Evolutionary conservation across 2,888 invertebrate species (phyloP), one percentile per base, ranked within the genome.

Genomic region (Cheilosia vernalis): DNA sequence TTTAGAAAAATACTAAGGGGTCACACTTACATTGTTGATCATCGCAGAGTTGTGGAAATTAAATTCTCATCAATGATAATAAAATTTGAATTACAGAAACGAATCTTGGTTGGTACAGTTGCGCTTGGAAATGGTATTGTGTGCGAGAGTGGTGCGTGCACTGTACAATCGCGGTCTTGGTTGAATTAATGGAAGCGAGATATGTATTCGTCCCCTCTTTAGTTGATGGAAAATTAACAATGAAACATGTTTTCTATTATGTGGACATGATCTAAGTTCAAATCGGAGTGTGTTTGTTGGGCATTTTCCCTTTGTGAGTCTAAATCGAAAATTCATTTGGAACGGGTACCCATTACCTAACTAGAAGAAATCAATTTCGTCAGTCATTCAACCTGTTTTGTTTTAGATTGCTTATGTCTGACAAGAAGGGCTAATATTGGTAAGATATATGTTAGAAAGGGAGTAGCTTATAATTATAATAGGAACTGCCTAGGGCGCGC

Each of bases 31-130:
- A 61, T 40, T 33, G 61, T 44, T 42, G 42, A 84, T 79, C 83
- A 69, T 74, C 79, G 27, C 27, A 69, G 83, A n/a, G 51, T 15
- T 79, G 79, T 40, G 69, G 53, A 56, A 60, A 84, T 84, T 76
- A 76, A 84, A 74, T 61, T 70, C 79, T 84, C 84, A 74, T 84
- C 74, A 74, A 79, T 84, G 73, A 74, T 64, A 55, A 73, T 78
- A 56, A 83, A 82, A 84, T 47, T 63, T 69, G 64, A 73, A 78
- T 69, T 63, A 70, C 56, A 7, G 55, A 37, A 69, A 58, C 60
- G 42, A 51, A 27, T 37, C 27, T 60, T 2, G 19, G 17, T 30
- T 9, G 9, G 15, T 44, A 2, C 15, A 30, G 44, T 27, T 30
- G 49, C 2, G 19, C 5, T 30, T 30, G 13, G 19, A 21, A 21